Evolutionary conservation across 2,113 vertebrate species (phyloP).

Genomic region (Hassar affinis): DNA sequence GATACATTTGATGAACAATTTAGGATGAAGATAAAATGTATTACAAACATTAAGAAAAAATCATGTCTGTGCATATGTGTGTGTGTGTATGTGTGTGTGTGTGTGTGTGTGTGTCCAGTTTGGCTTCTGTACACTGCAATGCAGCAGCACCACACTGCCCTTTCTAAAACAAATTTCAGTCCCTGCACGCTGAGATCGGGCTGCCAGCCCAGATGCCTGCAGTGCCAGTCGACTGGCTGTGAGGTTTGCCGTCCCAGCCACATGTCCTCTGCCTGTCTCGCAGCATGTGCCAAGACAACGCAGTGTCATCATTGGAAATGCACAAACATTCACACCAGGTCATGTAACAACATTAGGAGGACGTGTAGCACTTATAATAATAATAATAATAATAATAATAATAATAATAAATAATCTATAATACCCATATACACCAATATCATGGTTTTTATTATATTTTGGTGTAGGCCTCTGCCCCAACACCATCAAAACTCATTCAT

Average conservation of each 20-base stretch:
- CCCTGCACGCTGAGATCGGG: constrained; percentile 24
- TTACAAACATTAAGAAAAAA: neutral
- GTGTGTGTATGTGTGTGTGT: neutral
- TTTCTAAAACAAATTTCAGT: constrained; percentile 37
- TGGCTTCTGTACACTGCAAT: constrained; percentile 10
- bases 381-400: too few relatives aligned
- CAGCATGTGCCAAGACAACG: constrained; percentile 36
- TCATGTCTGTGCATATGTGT: constrained; percentile 1
- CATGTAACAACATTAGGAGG: neutral
- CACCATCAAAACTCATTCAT: too few relatives aligned
- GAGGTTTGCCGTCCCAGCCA: constrained; percentile 44
- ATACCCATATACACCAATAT: neutral
- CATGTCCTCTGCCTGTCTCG: constrained; percentile 39
- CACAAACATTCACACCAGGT: neutral
- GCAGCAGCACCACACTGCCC: constrained; percentile 11
- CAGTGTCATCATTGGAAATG: neutral
- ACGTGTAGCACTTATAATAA: neutral
- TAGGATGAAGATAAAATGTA: too few relatives aligned
- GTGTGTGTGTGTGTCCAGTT: neutral
- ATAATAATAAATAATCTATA: too few relatives aligned
- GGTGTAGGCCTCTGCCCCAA: neutral
- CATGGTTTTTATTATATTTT: neutral
- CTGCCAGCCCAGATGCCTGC: constrained; percentile 17
- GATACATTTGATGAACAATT: too few relatives aligned
- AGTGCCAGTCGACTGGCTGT: constrained; percentile 44